Percentiles rank a stretch among this genome's conserved stretches.
Conservation (phyloP, 2,888 invertebrate species). For the Agonopterix alstromeriana region DNA sequence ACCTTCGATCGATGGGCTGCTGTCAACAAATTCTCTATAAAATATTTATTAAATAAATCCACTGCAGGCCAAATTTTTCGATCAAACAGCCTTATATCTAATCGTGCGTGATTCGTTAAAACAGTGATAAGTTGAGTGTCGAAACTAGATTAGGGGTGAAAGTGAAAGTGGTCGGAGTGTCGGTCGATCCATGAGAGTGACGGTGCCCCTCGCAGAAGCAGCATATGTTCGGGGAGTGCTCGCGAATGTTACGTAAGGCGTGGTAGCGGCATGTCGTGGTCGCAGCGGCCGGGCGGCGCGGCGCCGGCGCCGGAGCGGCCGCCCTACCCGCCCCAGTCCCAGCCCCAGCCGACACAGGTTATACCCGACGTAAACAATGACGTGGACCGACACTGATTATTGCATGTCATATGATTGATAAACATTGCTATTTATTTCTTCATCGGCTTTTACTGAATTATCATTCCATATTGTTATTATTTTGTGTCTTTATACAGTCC, state of each 20-base stretch:
- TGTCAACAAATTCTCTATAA: slow-evolving; percentile 60
- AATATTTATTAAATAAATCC: slow-evolving; percentile 42
- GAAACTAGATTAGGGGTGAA: slow-evolving; percentile 13
- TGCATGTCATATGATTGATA: slow-evolving; percentile 32
- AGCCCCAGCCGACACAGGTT: slow-evolving; percentile 42
- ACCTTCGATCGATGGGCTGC: slow-evolving; percentile 73
- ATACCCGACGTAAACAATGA: slow-evolving; percentile 63
- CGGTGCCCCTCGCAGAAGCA: slow-evolving; percentile 40
- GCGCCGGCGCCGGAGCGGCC: slow-evolving; percentile 39
- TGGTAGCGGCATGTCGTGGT: slow-evolving; percentile 68
- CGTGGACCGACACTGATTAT: slow-evolving; percentile 42
- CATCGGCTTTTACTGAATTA: background rate
- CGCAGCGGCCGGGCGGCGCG: slow-evolving; percentile 51
- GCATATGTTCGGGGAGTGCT: slow-evolving; percentile 50
- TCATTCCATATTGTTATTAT: background rate
- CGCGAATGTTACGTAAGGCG: slow-evolving; percentile 70
- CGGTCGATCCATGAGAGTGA: slow-evolving; percentile 53
- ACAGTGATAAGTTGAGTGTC: background rate
- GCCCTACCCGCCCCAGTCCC: slow-evolving; percentile 39
- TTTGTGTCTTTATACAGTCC: background rate
- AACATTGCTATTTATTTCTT: slow-evolving; percentile 2
- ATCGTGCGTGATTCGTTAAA: background rate
- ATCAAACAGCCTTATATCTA: background rate
- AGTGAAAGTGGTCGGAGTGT: slow-evolving; percentile 60
- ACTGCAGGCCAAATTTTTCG: slow-evolving; percentile 11